Conservation (phyloP, 2,888 invertebrate genomes). For the Epistrophe grossulariae region DNA sequence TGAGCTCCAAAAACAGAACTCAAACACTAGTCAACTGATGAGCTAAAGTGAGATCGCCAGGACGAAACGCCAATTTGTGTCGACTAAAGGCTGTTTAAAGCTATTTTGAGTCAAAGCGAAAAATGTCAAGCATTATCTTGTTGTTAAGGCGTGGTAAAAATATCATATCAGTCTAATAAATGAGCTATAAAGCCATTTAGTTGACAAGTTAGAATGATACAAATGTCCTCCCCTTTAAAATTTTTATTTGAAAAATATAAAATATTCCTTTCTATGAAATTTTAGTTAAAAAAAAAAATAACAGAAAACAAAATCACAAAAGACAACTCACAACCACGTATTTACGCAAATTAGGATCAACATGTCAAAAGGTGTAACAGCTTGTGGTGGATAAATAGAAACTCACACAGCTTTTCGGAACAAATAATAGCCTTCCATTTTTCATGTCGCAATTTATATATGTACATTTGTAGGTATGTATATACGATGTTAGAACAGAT, state of each 20-base stretch:
- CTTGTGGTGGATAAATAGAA: slow-evolving; percentile 44
- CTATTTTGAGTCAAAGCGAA: too few relatives aligned
- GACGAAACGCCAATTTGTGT: too few relatives aligned
- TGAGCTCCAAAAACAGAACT: too few relatives aligned
- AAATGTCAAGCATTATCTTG: too few relatives aligned
- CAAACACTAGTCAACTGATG: too few relatives aligned
- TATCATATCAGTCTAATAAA: neutral
- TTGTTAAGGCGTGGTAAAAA: too few relatives aligned
- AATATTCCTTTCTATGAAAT: neutral
- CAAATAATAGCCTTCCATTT: slow-evolving; percentile 34
- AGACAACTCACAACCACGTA: slow-evolving; percentile 4
- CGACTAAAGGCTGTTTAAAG: too few relatives aligned
- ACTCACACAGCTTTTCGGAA: slow-evolving; percentile 22
- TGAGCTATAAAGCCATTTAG: slow-evolving; percentile 3
- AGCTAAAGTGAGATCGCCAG: too few relatives aligned
- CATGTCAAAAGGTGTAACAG: slow-evolving; percentile 45
- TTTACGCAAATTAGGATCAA: slow-evolving; percentile 36
- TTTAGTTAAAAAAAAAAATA: slow-evolving; percentile 7
- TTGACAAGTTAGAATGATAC: slow-evolving; percentile 12
- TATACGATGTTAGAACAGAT: slow-evolving; percentile 16
- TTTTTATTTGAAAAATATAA: slow-evolving; percentile 10
- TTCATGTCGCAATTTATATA: slow-evolving; percentile 17
- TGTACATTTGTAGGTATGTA: too few relatives aligned
- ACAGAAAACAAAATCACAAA: neutral
- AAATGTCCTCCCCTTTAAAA: neutral